Base-by-base conservation (phyloP, 2,888 invertebrate species). In the Sicus ferrugineus region DNA sequence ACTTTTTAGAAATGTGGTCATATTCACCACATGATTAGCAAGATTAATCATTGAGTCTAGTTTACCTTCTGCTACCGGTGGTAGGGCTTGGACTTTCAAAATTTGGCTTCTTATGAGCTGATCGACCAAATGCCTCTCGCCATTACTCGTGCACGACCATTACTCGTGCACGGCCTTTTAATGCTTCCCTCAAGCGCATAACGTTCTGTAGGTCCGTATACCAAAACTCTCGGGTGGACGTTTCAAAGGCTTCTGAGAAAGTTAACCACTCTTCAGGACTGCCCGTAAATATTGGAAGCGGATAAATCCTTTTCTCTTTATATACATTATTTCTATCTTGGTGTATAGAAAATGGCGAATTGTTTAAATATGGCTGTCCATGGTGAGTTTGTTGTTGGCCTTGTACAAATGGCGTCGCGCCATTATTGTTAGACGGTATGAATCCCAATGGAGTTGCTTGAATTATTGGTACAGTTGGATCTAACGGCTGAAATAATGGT, bases 271-370 rank as follows among this genome's bases (percentile, higher is more conserved):
- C 52, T 21, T 62, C 38, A 14, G 62, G 68, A 9, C 19, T 14
- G 9, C 52, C 62, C 19, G 52, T 28, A 50, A 68, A 68, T 1
- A 21, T 30, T 31, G 68, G 38, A 19, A 62, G 52, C 16, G 68
- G 62, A 52, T 62, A 48, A n/a, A 68, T 62, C 38, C 50, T 48
- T 16, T 38, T 68, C n/a, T n/a, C n/a, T n/a, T n/a, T n/a, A n/a
- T n/a, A n/a, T n/a, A 42, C 59, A 58, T 19, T 11, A 52, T 31
- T 64, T 42, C 65, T 34, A 64, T 46, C 3, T 46, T 46, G 46
- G 11, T 9, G 46, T n/a, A 46, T 46, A 46, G 11, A 46, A 46
- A n/a, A 46, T 6, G 9, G 16, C 46, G 46, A n/a, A 46, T 46
- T 46, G 46, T 46, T 46, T 9, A 9, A 46, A 46, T 46, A 46